Conservation (phyloP, 2,797 vertebrate genomes). For the Stomatorhinus walkeri region DNA sequence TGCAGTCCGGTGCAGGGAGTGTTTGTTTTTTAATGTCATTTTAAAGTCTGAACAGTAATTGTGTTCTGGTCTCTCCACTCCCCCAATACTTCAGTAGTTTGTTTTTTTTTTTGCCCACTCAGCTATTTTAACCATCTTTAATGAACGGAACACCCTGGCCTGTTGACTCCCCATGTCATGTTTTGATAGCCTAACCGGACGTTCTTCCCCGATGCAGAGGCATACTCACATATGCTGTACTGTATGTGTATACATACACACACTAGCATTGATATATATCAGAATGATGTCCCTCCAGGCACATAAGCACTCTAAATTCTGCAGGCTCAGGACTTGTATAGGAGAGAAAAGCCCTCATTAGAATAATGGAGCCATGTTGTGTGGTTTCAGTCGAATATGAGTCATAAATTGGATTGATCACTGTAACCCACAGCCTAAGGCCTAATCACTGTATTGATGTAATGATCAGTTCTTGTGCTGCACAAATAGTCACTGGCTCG, state of each 20-base stretch:
- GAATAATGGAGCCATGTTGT: background rate
- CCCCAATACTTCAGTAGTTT: background rate
- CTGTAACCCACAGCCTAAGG: background rate
- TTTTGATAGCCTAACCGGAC: background rate
- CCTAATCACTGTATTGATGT: background rate
- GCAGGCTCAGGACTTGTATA: background rate
- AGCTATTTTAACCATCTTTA: background rate
- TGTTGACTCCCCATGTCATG: background rate
- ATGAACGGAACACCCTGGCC: background rate
- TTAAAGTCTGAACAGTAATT: background rate
- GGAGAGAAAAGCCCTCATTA: slow-evolving; percentile 3
- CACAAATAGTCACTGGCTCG: slow-evolving; percentile 2
- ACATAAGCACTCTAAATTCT: background rate
- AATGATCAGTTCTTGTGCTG: slow-evolving; percentile 2
- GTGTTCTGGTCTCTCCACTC: background rate
- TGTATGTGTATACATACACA: background rate
- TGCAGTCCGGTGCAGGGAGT: background rate
- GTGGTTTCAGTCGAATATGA: background rate
- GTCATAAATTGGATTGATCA: slow-evolving; percentile 6
- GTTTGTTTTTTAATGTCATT: background rate
- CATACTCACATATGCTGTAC: background rate
- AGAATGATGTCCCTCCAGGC: background rate
- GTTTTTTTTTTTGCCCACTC: background rate
- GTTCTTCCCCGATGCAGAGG: background rate
- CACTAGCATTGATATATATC: background rate